Evolutionary conservation across 2,888 invertebrate genomes (phyloP).

Genomic region (Sphaerophoria taeniata): DNA sequence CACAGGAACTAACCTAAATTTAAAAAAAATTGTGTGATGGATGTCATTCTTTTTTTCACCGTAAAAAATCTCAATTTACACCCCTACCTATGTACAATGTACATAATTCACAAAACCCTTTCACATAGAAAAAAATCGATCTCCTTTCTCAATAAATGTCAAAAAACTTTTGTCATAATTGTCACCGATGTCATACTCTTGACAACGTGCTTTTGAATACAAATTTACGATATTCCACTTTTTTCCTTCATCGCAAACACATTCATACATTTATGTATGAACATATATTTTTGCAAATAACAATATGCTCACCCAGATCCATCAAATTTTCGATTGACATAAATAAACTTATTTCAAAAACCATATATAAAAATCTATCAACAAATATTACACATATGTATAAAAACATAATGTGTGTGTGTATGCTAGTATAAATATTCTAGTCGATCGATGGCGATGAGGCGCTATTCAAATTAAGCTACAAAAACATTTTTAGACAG

Average conservation of each 20-base stretch:
- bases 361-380: neutral
- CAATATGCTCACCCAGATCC: conserved; percentile 31
- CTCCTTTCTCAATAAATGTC: neutral
- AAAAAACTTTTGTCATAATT: neutral
- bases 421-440: too few species aligned
- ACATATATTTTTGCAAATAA: too few species aligned
- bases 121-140: neutral
- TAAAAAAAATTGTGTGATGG: too few species aligned
- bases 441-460: neutral
- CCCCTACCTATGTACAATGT: too few species aligned
- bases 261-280: neutral
- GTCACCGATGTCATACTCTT: neutral
- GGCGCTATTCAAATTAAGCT: conserved; percentile 4
- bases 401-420: neutral
- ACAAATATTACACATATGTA: neutral
- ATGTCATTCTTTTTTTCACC: too few species aligned
- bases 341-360: conserved; percentile 22
- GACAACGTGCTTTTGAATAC: neutral
- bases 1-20: too few species aligned
- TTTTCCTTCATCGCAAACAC: neutral
- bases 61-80: too few species aligned
- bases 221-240: neutral
- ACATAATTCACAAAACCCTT: too few species aligned
- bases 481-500: conserved; percentile 1
- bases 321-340: conserved; percentile 49